phyloP scores from a whole-genome alignment of 2,888 invertebrate species.

The Podotricha telesiphe region DNA sequence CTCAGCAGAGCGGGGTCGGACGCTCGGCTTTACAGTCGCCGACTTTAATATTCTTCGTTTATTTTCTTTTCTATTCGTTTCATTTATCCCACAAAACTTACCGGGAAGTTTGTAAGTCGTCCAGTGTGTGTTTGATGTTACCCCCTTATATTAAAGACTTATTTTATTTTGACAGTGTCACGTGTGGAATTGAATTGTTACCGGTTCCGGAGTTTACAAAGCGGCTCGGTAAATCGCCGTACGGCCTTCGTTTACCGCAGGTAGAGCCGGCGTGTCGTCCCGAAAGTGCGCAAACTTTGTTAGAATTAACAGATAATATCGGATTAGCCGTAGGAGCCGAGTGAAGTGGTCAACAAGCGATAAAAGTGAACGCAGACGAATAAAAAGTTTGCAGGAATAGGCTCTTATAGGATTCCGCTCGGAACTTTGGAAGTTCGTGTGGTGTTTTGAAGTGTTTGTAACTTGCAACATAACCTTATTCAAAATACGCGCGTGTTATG shows the following conservation, averaged over 20 bases:
- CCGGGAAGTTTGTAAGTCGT: conserved; percentile 62
- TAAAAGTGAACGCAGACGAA: conserved; percentile 45
- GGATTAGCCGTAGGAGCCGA: conserved; percentile 47
- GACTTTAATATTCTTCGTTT: conserved; percentile 82
- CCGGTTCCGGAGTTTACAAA: conserved; percentile 81
- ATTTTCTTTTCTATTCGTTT: conserved; percentile 84
- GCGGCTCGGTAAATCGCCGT: conserved; percentile 76
- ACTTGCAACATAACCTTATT: conserved; percentile 79
- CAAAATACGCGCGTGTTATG: conserved; percentile 75
- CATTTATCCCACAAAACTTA: conserved; percentile 69
- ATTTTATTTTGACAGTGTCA: conserved; percentile 80
- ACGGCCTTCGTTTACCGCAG: conserved; percentile 76
- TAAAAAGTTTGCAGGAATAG: conserved; percentile 59
- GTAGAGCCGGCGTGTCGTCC: conserved; percentile 73
- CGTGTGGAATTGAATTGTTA: conserved; percentile 77
- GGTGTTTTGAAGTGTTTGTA: conserved; percentile 65
- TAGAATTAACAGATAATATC: conserved; percentile 41
- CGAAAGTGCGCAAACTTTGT: conserved; percentile 56
- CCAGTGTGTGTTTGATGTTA: conserved; percentile 65
- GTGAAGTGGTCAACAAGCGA: conserved; percentile 54
- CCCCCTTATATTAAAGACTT: conserved; percentile 55
- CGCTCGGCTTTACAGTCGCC: conserved; percentile 80
- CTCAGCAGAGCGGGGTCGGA: conserved; percentile 83
- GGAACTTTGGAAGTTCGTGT: conserved; percentile 63
- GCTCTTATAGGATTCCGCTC: conserved; percentile 68